Conservation (phyloP, 2,797 vertebrate genomes). For the Bufotes viridis region DNA sequence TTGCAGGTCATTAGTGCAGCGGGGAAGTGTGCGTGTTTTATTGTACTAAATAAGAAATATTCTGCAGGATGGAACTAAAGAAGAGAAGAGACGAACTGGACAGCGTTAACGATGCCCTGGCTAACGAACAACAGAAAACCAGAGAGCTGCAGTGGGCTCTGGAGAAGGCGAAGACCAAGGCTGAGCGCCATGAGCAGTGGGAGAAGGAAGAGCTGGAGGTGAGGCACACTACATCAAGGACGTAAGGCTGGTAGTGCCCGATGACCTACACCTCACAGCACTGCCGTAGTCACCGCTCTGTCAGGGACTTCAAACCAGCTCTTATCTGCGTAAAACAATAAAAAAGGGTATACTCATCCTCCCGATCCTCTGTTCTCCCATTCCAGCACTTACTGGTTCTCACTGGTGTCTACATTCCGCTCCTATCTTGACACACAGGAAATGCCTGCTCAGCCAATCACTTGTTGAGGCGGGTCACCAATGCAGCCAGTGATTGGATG, state of each 20-base stretch:
- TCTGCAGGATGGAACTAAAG: conserved; percentile 81
- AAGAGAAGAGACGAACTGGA: conserved; percentile 86
- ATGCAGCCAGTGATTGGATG: too few species aligned
- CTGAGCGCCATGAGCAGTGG: conserved; percentile 78
- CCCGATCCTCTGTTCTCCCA: too few species aligned
- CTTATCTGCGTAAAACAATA: too few species aligned
- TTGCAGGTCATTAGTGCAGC: neutral
- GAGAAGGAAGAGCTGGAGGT: conserved; percentile 91
- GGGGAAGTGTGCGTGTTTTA: too few species aligned
- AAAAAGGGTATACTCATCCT: too few species aligned
- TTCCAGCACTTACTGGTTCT: too few species aligned
- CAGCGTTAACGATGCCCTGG: conserved; percentile 82
- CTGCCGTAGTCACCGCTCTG: too few species aligned
- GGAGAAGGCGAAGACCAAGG: conserved; percentile 86
- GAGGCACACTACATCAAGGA: neutral
- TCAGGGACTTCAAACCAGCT: too few species aligned
- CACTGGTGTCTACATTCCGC: too few species aligned
- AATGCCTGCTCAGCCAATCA: too few species aligned
- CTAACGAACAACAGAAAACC: conserved; percentile 82
- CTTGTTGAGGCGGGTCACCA: too few species aligned
- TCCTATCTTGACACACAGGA: too few species aligned
- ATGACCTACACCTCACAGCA: neutral
- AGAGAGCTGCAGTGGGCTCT: conserved; percentile 89
- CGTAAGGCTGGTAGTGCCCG: neutral
- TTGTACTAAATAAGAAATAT: neutral